These are phyloP conservation scores for Ormyrus labotus DNA, from an alignment of 2,888 invertebrate species.

Conservation along the genomic window DNA sequence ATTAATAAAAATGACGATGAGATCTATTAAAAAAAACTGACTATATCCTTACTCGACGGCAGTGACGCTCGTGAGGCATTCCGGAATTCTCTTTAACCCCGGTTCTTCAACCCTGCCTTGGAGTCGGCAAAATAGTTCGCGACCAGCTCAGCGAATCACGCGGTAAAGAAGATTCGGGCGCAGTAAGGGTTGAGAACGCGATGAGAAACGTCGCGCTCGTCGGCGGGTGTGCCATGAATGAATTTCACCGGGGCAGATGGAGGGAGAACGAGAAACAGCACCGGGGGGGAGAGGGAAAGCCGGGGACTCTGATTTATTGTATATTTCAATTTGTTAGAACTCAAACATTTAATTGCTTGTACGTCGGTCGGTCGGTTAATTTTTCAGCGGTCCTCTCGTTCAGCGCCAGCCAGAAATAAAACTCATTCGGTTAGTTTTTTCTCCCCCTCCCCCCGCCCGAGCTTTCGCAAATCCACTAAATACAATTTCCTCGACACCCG, in stretches of 20 bases:
- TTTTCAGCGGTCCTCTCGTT: slow-evolving; percentile 54
- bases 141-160: slow-evolving; percentile 39
- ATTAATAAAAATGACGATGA: no score
- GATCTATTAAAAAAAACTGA: neutral
- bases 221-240: slow-evolving; percentile 11
- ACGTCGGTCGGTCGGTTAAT: slow-evolving; percentile 62
- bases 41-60: slow-evolving; percentile 59
- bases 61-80: slow-evolving; percentile 66
- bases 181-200: neutral
- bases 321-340: slow-evolving; percentile 68
- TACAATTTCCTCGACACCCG: slow-evolving; percentile 10
- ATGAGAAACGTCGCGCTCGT: no score
- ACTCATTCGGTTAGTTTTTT: slow-evolving; percentile 41
- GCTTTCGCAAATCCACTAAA: slow-evolving; percentile 20
- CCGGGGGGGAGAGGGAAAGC: slow-evolving; percentile 48
- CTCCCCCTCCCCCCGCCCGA: neutral
- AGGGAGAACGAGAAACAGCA: slow-evolving; percentile 28
- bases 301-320: slow-evolving; percentile 62
- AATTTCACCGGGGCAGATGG: slow-evolving; percentile 34
- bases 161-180: slow-evolving; percentile 59
- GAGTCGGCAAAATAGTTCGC: slow-evolving; percentile 63
- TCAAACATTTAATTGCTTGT: slow-evolving; percentile 69
- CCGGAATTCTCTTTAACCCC: slow-evolving; percentile 59
- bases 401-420: slow-evolving; percentile 14
- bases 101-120: slow-evolving; percentile 30